phyloP scores from a whole-genome alignment of 2,113 vertebrate genomes.

The Sapayoa aenigma region DNA sequence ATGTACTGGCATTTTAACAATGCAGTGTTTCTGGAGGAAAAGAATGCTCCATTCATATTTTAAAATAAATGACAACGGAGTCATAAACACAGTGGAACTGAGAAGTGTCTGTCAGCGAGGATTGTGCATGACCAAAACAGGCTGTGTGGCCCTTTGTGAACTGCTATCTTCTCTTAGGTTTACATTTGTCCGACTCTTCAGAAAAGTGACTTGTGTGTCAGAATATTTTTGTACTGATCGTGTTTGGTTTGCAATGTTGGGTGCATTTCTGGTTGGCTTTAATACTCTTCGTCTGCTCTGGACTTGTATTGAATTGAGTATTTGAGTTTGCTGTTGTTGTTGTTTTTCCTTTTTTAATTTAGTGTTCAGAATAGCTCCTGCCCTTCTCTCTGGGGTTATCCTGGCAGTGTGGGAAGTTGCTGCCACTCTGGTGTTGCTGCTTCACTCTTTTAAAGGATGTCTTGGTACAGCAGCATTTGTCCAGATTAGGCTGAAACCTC shows the following conservation, averaged over 20 bases:
- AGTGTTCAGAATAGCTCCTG: not conserved
- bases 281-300: not conserved
- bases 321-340: not conserved
- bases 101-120: not conserved
- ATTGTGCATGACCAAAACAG: not conserved
- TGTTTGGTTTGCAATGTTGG: not conserved
- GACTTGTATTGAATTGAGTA: not conserved
- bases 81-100: constrained; percentile 1
- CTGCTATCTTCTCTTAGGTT: not conserved
- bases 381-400: not conserved
- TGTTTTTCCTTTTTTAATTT: not conserved
- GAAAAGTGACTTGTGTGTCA: not conserved
- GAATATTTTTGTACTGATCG: not conserved
- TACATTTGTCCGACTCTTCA: not conserved
- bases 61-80: constrained; percentile 47
- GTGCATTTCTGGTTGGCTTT: not conserved
- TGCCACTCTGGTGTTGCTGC: not conserved
- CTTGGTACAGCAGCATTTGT: not conserved
- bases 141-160: not conserved
- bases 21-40: constrained; percentile 38
- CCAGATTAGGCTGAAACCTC: not conserved
- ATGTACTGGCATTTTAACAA: constrained; percentile 59
- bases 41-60: constrained; percentile 59
- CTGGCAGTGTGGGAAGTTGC: not conserved
- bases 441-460: not conserved